Conservation (phyloP, 2,888 invertebrate species). For the Cremastinae sp. region DNA sequence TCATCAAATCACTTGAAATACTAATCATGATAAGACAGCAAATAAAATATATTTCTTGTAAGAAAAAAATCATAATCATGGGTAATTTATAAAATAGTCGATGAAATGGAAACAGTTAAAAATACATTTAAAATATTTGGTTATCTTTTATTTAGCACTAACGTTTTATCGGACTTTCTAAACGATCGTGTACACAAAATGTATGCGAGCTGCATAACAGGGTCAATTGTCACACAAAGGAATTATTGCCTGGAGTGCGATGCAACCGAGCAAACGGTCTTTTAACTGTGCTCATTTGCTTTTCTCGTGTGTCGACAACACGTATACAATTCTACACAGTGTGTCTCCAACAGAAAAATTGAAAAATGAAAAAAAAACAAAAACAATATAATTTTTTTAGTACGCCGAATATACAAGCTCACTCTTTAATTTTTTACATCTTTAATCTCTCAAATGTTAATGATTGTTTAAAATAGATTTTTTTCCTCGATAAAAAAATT, state of each 20-base stretch:
- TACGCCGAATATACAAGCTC: too few species aligned
- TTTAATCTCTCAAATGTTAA: too few species aligned
- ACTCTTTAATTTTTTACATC: too few species aligned
- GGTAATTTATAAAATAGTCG: constrained; percentile 5
- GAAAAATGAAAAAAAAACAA: too few species aligned
- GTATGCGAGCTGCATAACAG: constrained; percentile 18
- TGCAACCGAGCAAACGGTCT: constrained; percentile 33
- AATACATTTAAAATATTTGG: constrained; percentile 12
- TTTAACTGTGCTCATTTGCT: constrained; percentile 44
- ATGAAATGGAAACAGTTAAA: constrained; percentile 7
- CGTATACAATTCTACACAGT: constrained; percentile 30
- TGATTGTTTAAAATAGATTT: too few species aligned
- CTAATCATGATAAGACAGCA: too few species aligned
- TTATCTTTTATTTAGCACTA: constrained; percentile 39
- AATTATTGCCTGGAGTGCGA: constrained; percentile 24
- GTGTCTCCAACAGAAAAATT: too few species aligned
- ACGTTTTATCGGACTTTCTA: constrained; percentile 16
- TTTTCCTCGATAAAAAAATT: too few species aligned
- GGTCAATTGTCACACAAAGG: constrained; percentile 38
- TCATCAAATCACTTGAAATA: too few species aligned
- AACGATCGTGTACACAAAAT: constrained; percentile 5
- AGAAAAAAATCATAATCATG: too few species aligned
- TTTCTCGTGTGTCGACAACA: constrained; percentile 23
- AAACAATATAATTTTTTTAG: too few species aligned
- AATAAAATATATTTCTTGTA: too few species aligned